Conservation (phyloP, 2,888 invertebrate genomes). For the Bibio marci region DNA sequence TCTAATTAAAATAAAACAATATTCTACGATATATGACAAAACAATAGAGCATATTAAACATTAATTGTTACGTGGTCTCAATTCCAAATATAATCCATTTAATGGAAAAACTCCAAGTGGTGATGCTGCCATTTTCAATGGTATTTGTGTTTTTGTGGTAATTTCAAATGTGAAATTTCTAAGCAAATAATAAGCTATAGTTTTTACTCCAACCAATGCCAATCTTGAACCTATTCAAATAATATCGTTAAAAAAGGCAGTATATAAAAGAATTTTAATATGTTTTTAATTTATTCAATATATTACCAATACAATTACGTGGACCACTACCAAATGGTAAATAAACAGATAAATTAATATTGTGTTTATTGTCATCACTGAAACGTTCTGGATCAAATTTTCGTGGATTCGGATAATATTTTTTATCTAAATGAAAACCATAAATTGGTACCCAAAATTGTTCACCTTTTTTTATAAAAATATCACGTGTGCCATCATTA, state of each 20-base stretch:
- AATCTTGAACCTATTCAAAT: constrained; percentile 3
- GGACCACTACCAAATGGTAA: constrained; percentile 26
- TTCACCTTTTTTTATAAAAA: neutral
- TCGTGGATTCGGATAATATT: constrained; percentile 22
- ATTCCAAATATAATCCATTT: too few species aligned
- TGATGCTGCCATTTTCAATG: constrained; percentile 5
- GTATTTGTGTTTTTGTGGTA: constrained; percentile 5
- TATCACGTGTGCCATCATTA: too few species aligned
- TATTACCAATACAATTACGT: constrained; percentile 15
- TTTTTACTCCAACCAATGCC: constrained; percentile 9
- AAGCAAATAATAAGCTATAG: constrained; percentile 5
- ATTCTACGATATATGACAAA: too few species aligned
- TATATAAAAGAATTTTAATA: constrained; percentile 14
- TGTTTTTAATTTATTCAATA: constrained; percentile 4
- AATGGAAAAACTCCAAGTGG: neutral
- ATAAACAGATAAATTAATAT: constrained; percentile 18
- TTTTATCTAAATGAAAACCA: constrained; percentile 22
- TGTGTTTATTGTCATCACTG: constrained; percentile 17
- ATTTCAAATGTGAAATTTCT: constrained; percentile 5
- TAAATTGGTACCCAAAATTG: constrained; percentile 18
- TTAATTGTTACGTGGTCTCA: neutral
- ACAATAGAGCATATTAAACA: too few species aligned
- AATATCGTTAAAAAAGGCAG: constrained; percentile 15
- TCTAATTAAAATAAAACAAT: too few species aligned
- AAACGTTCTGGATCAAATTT: constrained; percentile 29